These are phyloP conservation scores for Aculops lycopersici DNA, from an alignment of 1,140 invertebrate species.

Conservation along the genomic window DNA sequence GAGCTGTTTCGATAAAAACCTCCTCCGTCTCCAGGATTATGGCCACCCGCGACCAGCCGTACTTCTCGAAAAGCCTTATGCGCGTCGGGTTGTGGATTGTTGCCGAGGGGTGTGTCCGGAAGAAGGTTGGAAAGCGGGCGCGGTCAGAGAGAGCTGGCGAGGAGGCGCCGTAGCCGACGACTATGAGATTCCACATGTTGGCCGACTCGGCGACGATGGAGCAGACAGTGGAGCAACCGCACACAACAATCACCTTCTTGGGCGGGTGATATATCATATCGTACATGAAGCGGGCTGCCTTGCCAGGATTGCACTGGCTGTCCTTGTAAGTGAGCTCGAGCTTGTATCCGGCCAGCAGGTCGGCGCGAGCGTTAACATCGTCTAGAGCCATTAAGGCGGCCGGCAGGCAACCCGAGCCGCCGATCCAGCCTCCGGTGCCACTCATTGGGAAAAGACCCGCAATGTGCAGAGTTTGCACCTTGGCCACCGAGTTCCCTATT, in stretches of 20 bases:
- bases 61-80: slow-evolving; percentile 81
- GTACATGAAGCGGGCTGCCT: slow-evolving; percentile 90
- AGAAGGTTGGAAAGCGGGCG: slow-evolving; percentile 80
- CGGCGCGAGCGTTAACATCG: slow-evolving; percentile 62
- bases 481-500: no score
- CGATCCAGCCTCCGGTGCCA: slow-evolving; percentile 51
- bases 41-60: slow-evolving; percentile 78
- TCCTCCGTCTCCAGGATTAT: slow-evolving; percentile 94
- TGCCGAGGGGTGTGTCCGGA: slow-evolving; percentile 91
- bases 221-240: slow-evolving; percentile 93
- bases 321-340: slow-evolving; percentile 77
- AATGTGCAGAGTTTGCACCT: slow-evolving; percentile 52
- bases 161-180: slow-evolving; percentile 87
- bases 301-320: slow-evolving; percentile 91
- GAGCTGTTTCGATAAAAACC: slow-evolving; percentile 90
- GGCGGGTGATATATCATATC: slow-evolving; percentile 84
- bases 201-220: slow-evolving; percentile 94
- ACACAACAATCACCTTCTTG: slow-evolving; percentile 72
- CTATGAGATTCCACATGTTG: slow-evolving; percentile 98
- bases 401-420: slow-evolving; percentile 66
- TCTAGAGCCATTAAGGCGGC: slow-evolving; percentile 73
- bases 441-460: slow-evolving; percentile 82
- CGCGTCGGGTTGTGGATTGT: slow-evolving; percentile 95
- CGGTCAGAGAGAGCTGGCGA: slow-evolving; percentile 91
- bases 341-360: slow-evolving; percentile 64